Base-by-base conservation (phyloP, 2,888 invertebrate species). In the Lycocerus yunnanus region DNA sequence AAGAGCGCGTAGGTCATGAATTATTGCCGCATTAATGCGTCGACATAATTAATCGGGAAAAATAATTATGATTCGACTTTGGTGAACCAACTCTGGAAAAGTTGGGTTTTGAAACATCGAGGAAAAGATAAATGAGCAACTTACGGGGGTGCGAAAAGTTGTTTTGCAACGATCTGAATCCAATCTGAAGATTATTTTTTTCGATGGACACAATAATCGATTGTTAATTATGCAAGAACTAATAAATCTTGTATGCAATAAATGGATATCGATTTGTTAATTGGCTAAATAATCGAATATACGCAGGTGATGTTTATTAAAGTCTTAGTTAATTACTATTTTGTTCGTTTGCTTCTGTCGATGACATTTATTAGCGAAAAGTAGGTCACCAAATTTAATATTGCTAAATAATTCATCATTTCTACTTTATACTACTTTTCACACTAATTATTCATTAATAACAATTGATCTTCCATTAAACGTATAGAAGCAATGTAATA, bases 321-420 rank as follows among this genome's bases (percentile, higher is more conserved):
- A 72, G 72, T 61, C 68, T 43, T 24, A 73, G 72, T 69, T 73
- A 73, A 73, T 73, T 73, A 73, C 69, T 65, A 73, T 73, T 68
- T 73, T 18, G 68, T 73, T 73, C 68, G 65, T 71, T 71, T 58
- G 58, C 66, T n/a, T 43, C 43, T 43, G 43, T 43, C 43, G 43
- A 43, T 43, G 43, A 43, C 43, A 43, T 43, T 43, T 43, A 43
- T 43, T 43, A 43, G 43, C 43, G 43, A n/a, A 58, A 69, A 69
- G 16, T 63, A 63, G 69, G 69, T 58, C 69, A 63, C 21, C 63
- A 69, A 68, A 63, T 69, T 69, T 43, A 63, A 63, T 69, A 69
- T 21, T 63, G 20, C 18, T 43, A 43, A 43, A 43, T 43, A 43
- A 43, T 43, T 43, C 43, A 43, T 43, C 43, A 43, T n/a, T 43